phyloP scores from a whole-genome alignment of 1,140 invertebrate species.

The Atta cephalotes region DNA sequence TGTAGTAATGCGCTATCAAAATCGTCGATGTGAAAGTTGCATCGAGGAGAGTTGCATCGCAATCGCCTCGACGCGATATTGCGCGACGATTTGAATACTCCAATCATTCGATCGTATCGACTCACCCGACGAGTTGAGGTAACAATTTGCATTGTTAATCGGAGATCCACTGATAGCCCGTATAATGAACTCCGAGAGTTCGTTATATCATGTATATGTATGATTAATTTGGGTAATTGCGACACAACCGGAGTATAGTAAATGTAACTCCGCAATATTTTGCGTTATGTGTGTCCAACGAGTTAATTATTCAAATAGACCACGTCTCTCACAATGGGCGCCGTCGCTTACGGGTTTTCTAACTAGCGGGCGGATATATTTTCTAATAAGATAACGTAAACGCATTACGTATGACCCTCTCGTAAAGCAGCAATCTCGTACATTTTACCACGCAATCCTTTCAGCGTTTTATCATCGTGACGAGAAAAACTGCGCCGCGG shows the following conservation, averaged over 20 bases:
- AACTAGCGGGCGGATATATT: not conserved
- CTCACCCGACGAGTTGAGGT: not conserved
- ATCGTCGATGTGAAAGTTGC: not conserved
- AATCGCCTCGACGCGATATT: not conserved
- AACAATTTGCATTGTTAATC: constrained; percentile 52
- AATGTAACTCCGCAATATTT: constrained; percentile 21
- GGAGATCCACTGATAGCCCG: constrained; percentile 24
- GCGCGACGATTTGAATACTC: not conserved
- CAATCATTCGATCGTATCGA: constrained; percentile 4
- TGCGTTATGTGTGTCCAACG: not conserved
- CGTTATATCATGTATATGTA: not conserved
- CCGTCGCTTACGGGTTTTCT: not conserved
- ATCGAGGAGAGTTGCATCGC: constrained; percentile 9
- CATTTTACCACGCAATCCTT: constrained; percentile 29
- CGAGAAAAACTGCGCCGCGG: constrained; percentile 6
- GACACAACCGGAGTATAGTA: not conserved
- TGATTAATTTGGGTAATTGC: constrained; percentile 53
- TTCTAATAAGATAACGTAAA: constrained; percentile 16
- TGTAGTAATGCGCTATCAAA: not conserved
- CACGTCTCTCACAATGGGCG: not conserved
- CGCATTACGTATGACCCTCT: not conserved
- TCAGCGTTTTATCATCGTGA: constrained; percentile 10
- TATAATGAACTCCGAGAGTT: constrained; percentile 50
- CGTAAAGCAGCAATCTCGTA: constrained; percentile 33
- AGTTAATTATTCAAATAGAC: constrained; percentile 40